Evolutionary conservation across 2,113 vertebrate species (phyloP), one percentile per base, ranked within the genome.

Genomic region (Rhea americana): DNA sequence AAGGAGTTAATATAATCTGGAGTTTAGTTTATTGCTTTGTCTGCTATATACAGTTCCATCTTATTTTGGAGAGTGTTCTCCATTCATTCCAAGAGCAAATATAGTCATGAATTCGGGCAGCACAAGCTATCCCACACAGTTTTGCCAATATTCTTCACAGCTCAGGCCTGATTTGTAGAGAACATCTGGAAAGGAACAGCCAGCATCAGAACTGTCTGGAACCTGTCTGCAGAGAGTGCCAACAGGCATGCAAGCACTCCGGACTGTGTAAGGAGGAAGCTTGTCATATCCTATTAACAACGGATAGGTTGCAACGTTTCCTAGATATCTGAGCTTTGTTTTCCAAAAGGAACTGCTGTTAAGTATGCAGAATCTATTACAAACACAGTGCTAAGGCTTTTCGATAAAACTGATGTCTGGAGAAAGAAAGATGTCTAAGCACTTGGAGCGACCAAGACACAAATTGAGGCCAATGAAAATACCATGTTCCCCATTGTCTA

Each of bases 361-460:
- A 81, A 74, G 32, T n/a, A n/a, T 43, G 68, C 30, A 84, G 66
- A 81, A 91, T 86, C 90, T 84, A 84, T 48, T 65, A 75, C 8
- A 95, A 94, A 95, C 79, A 78, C 17, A 82, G 68, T 13, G 53
- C 51, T 90, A 72, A 79, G 53, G 58, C 22, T 93, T 91, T 88
- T 91, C 79, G 70, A 37, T 72, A 72, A 45, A 35, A n/a, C n/a
- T 50, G 20, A 70, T 61, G 16, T 51, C 70, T 65, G 26, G 37
- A 86, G 73, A 78, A 80, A 56, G 62, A 84, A 84, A 88, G 85
- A 67, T 2, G 28, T 13, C 3, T 70, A 81, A 95, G 90, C 70
- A 50, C n/a, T 48, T 47, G 1, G 0, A 74, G 56, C 43, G 89
- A 73, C 55, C 66, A 70, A 86, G 76, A 82, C 62, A 75, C 48